Conservation (phyloP, 2,888 invertebrate genomes). For the Ceratothoa steindachneri region DNA sequence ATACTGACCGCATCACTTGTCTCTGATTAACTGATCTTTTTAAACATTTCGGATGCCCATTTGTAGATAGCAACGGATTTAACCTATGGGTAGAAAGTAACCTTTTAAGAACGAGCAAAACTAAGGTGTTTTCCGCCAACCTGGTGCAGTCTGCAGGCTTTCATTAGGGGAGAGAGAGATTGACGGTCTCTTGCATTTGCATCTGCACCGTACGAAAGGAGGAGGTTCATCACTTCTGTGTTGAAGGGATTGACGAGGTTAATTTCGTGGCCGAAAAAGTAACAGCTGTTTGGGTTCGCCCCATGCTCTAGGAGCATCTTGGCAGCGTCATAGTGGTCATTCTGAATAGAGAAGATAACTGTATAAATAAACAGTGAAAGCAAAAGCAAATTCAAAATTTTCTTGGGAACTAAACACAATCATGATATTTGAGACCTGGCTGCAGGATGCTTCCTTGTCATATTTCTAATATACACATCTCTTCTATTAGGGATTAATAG, state of each 20-base stretch:
- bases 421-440: no score
- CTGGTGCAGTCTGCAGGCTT: slow-evolving; percentile 73
- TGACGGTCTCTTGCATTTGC: slow-evolving; percentile 81
- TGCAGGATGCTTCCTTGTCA: no score
- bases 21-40: no score
- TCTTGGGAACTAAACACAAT: no score
- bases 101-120: not conserved
- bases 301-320: slow-evolving; percentile 71
- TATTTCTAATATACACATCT: no score
- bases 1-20: no score
- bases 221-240: slow-evolving; percentile 71
- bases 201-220: slow-evolving; percentile 79
- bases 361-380: no score
- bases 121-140: slow-evolving; percentile 56
- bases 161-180: slow-evolving; percentile 86
- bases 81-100: no score
- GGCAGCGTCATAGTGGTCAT: slow-evolving; percentile 67
- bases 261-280: slow-evolving; percentile 86
- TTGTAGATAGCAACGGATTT: no score
- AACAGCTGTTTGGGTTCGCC: slow-evolving; percentile 82
- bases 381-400: not conserved
- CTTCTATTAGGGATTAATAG: no score
- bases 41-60: no score
- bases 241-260: slow-evolving; percentile 74
- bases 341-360: no score